Evolutionary conservation across 2,888 invertebrate genomes (phyloP).

Genomic region (Brenthis daphne): DNA sequence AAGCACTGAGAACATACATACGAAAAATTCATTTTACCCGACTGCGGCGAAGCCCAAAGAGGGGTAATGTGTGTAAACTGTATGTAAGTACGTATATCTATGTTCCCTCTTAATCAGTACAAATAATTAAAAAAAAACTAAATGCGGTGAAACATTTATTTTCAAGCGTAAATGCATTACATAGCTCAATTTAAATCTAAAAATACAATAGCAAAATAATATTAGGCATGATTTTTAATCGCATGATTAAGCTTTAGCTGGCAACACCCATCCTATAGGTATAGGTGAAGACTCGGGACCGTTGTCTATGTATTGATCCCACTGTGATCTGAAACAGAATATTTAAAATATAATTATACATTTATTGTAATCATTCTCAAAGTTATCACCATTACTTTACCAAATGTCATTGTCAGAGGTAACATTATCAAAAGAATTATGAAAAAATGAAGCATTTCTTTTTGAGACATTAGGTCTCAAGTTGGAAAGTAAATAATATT

Average conservation of each 20-base stretch:
- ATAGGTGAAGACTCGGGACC: constrained; percentile 78
- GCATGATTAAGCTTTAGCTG: constrained; percentile 39
- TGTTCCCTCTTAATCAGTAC: no score
- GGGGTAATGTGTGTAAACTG: no score
- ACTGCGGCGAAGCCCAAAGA: no score
- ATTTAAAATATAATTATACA: not conserved
- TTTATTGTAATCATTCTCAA: not conserved
- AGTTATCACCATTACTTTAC: not conserved
- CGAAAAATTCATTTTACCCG: no score
- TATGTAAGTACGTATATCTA: no score
- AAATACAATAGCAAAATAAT: constrained; percentile 24
- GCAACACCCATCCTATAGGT: constrained; percentile 88
- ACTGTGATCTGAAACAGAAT: constrained; percentile 73
- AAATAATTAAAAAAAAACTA: constrained; percentile 5
- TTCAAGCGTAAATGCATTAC: constrained; percentile 29
- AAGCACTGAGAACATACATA: no score
- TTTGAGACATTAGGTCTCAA: no score
- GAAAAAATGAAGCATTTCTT: no score
- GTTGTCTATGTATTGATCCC: constrained; percentile 67
- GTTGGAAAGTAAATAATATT: no score
- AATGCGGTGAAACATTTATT: constrained; percentile 11
- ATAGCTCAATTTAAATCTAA: constrained; percentile 16
- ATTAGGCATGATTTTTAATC: constrained; percentile 21
- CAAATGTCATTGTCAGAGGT: no score
- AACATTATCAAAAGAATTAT: no score